Conservation (phyloP, 2,113 vertebrate genomes). For the Charina bottae region DNA sequence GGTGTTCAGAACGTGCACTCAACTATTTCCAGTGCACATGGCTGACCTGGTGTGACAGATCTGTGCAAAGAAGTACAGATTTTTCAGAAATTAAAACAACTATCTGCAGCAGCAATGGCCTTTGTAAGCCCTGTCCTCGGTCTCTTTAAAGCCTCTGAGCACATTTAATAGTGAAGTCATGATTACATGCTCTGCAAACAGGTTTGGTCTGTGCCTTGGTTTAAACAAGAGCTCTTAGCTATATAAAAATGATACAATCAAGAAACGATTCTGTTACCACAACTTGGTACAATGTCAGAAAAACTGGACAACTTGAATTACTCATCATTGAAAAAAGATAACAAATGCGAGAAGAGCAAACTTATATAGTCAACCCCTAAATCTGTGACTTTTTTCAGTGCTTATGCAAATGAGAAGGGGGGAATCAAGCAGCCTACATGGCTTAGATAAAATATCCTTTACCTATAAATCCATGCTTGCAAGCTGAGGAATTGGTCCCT, state of each 20-base stretch:
- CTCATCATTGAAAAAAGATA: conserved; percentile 5
- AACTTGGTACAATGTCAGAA: not conserved
- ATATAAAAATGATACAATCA: not conserved
- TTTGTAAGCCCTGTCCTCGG: not conserved
- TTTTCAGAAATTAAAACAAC: too few species aligned
- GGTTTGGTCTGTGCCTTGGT: not conserved
- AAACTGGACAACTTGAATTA: not conserved
- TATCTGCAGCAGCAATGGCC: not conserved
- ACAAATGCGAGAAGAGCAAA: not conserved
- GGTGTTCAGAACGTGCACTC: too few species aligned
- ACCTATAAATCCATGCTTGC: not conserved
- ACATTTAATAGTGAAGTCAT: not conserved
- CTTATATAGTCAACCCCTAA: not conserved
- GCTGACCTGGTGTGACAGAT: too few species aligned
- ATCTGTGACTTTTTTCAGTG: not conserved
- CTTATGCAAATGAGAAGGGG: not conserved
- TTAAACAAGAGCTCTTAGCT: not conserved
- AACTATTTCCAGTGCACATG: too few species aligned
- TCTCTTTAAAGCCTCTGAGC: not conserved
- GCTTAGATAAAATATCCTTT: not conserved
- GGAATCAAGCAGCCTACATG: not conserved
- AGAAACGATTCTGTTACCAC: not conserved
- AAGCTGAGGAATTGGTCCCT: not conserved
- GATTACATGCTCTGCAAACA: not conserved
- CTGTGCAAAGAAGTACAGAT: too few species aligned